Conservation (phyloP, 2,888 invertebrate genomes). For the Ennomos erosarius region DNA sequence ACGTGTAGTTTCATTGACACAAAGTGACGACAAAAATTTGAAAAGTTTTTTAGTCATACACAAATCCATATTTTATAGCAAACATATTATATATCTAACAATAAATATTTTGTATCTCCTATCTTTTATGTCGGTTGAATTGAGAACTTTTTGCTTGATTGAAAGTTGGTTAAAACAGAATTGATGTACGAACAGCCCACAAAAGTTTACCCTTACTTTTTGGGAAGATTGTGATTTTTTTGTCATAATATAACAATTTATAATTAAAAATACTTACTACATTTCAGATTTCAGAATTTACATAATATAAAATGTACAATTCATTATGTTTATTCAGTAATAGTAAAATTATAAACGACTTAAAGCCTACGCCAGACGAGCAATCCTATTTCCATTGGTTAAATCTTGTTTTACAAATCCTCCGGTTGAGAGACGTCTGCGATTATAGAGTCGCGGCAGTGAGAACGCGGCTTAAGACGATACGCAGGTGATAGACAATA, state of each 20-base stretch:
- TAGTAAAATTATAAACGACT: conserved; percentile 12
- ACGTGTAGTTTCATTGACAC: neutral
- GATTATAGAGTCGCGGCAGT: conserved; percentile 18
- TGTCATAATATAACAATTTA: too few species aligned
- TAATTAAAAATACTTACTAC: too few species aligned
- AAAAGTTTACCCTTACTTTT: too few species aligned
- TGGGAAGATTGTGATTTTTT: too few species aligned
- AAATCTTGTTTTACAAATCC: conserved; percentile 17
- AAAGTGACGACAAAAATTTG: conserved; percentile 7
- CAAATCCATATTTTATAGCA: too few species aligned
- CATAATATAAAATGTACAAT: conserved; percentile 11
- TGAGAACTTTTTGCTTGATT: too few species aligned
- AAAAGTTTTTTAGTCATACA: too few species aligned
- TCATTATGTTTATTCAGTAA: conserved; percentile 18
- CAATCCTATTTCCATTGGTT: conserved; percentile 21
- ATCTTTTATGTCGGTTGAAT: too few species aligned
- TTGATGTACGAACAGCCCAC: too few species aligned
- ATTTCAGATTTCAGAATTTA: neutral
- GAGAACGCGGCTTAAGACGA: conserved; percentile 42
- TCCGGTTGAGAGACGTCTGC: conserved; percentile 15
- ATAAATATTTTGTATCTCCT: too few species aligned
- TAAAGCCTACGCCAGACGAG: conserved; percentile 16
- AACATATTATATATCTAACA: too few species aligned
- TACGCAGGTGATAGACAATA: conserved; percentile 70
- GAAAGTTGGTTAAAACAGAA: too few species aligned